phyloP scores from a whole-genome alignment of 35 echinoderm and acorn worm genomes.

The Ophiothrix spiculata region DNA sequence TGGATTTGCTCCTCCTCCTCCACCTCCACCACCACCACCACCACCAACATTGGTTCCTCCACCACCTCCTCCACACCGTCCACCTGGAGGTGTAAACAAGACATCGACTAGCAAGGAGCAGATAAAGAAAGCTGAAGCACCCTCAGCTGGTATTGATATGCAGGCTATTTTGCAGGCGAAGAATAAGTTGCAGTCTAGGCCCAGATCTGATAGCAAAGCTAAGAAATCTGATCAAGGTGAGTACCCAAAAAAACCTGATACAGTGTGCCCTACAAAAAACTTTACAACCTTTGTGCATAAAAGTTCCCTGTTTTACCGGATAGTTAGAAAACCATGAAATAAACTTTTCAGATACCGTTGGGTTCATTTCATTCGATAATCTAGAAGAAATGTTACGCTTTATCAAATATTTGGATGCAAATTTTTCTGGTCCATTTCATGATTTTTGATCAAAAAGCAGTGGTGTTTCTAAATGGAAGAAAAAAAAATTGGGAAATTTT shows the following conservation, averaged over 20 bases:
- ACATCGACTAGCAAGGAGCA: not conserved
- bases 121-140: not conserved
- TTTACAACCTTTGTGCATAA: not conserved
- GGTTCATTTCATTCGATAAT: too few relatives aligned
- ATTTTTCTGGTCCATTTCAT: too few relatives aligned
- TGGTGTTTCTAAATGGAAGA: too few relatives aligned
- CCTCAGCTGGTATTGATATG: not conserved
- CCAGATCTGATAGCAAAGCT: not conserved
- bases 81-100: not conserved
- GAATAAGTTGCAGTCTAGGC: not conserved
- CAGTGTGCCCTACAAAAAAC: not conserved
- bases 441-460: too few relatives aligned
- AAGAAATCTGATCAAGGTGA: not conserved
- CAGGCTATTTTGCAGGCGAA: not conserved
- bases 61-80: not conserved
- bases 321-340: too few relatives aligned
- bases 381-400: too few relatives aligned
- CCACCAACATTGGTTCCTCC: slow-evolving; percentile 11
- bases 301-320: too few relatives aligned
- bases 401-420: too few relatives aligned
- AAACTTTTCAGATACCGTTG: too few relatives aligned
- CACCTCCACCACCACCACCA: slow-evolving; percentile 26
- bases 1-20: slow-evolving; percentile 12
- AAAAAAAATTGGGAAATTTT: too few relatives aligned
- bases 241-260: too few relatives aligned